Evolutionary conservation across 2,888 invertebrate genomes (phyloP).

Genomic region (Coleophora flavipennella): DNA sequence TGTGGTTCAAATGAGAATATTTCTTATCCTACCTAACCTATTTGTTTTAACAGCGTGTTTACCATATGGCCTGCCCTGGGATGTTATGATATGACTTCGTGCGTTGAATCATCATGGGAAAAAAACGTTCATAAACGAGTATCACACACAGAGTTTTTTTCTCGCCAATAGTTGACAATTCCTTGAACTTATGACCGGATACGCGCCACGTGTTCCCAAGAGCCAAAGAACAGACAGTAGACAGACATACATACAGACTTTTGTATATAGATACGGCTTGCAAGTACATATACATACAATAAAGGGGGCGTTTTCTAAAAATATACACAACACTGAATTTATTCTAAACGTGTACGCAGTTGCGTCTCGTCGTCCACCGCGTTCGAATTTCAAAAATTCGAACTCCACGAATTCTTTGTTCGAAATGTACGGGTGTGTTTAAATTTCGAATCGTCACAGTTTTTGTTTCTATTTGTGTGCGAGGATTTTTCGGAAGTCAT

Average conservation of each 20-base stretch:
- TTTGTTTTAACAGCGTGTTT: conserved; percentile 11
- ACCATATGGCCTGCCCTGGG: conserved; percentile 5
- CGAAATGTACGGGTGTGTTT: conserved; percentile 21
- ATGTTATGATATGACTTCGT: too few relatives aligned
- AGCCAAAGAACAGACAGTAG: conserved; percentile 11
- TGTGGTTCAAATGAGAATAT: too few relatives aligned
- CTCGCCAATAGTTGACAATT: conserved; percentile 16
- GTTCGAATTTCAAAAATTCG: conserved; percentile 19
- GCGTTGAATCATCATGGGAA: conserved; percentile 10
- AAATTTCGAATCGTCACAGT: conserved; percentile 14
- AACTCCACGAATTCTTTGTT: conserved; percentile 24
- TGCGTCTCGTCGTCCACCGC: conserved; percentile 38
- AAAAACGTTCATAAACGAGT: not conserved
- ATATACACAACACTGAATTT: conserved; percentile 32
- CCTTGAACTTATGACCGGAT: conserved; percentile 47
- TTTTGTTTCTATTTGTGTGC: conserved; percentile 17
- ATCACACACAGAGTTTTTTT: conserved; percentile 5
- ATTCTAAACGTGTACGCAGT: conserved; percentile 38
- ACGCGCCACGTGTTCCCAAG: conserved; percentile 35
- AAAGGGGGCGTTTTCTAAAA: conserved; percentile 69
- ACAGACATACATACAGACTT: too few relatives aligned
- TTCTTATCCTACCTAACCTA: too few relatives aligned
- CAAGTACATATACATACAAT: conserved; percentile 24
- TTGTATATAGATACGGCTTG: too few relatives aligned
- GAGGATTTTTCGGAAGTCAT: conserved; percentile 6